Percentiles rank a stretch among this genome's conserved stretches.
Evolutionary conservation across 1,140 invertebrate species (phyloP).

Genomic region (Lasioglossum albipes): DNA sequence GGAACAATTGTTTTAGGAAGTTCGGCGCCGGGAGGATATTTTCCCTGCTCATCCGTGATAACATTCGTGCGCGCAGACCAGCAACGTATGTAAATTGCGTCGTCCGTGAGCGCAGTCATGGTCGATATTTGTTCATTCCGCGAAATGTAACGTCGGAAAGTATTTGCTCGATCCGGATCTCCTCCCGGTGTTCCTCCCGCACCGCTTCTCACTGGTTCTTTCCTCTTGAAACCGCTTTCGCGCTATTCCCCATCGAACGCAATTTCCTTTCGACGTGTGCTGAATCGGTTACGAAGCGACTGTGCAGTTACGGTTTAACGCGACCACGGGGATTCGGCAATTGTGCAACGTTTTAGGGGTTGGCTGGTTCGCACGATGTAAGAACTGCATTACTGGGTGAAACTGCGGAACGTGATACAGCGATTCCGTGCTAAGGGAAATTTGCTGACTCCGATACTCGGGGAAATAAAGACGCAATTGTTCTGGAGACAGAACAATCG

Average conservation of each 20-base stretch:
- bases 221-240: not conserved
- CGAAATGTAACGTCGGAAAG: not conserved
- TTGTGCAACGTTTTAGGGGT: not conserved
- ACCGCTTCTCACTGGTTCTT: no score
- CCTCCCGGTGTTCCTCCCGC: no score
- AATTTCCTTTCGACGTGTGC: constrained; percentile 6
- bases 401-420: not conserved
- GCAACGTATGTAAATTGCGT: constrained; percentile 1
- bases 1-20: not conserved
- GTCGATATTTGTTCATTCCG: not conserved
- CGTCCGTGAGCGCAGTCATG: not conserved
- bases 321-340: not conserved
- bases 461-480: no score
- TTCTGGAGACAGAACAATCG: no score
- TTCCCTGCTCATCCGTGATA: not conserved
- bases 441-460: not conserved
- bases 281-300: not conserved
- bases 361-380: not conserved
- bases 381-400: not conserved
- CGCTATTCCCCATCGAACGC: not conserved
- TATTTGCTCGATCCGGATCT: not conserved
- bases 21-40: not conserved
- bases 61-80: not conserved
- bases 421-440: not conserved
- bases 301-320: not conserved